Base-by-base conservation (phyloP, 2,797 vertebrate genomes). In the Rachycentron canadum region DNA sequence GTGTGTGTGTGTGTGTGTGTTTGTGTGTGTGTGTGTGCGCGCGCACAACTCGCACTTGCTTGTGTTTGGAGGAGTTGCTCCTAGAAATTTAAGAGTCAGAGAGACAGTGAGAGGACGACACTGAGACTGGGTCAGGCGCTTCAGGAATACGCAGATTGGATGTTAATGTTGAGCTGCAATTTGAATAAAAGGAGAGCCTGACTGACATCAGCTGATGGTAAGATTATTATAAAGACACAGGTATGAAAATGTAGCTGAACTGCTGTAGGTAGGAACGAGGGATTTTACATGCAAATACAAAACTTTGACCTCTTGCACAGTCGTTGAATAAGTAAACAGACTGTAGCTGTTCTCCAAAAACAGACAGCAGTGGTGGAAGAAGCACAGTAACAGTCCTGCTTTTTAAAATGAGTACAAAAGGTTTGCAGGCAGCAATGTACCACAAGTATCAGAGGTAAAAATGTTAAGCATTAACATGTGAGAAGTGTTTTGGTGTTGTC, bases 151-250 rank as follows among this genome's bases (percentile, higher is more conserved):
- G 13, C 59, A 75, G 69, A 59, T 30, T 80, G 84, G 76, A 81
- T 85, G 58, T 72, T 72, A 50, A 82, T 69, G 47, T 70, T 25
- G 14, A 69, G 69, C 47, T 57, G 50, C 62, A 28, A 8, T 82
- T 88, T 86, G 66, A 81, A 85, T 88, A 81, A 88, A 68, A 73
- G 11, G 38, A 3, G 79, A 34, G 53, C 1, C 11, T 69, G 82
- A 82, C 73, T 82, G 80, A 88, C 73, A 4, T 41, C 80, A 55
- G 69, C 88, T 91, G 84, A 94, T 94, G 93, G 92, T 94, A 84
- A 94, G 93, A 3, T 9, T 6, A 61, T 38, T 53, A 19, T 41
- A 2, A 26, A 50, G 23, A 32, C 3, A 61, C 38, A 56, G 1
- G 7, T 16, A 1, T 50, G 12, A 32, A 30, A 50, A 3, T 63